A percentile compares a stretch with the other conserved stretches of the same genome.
Evolutionary conservation across 2,888 invertebrate genomes (phyloP).

Genomic region (Zele albiditarsus): DNA sequence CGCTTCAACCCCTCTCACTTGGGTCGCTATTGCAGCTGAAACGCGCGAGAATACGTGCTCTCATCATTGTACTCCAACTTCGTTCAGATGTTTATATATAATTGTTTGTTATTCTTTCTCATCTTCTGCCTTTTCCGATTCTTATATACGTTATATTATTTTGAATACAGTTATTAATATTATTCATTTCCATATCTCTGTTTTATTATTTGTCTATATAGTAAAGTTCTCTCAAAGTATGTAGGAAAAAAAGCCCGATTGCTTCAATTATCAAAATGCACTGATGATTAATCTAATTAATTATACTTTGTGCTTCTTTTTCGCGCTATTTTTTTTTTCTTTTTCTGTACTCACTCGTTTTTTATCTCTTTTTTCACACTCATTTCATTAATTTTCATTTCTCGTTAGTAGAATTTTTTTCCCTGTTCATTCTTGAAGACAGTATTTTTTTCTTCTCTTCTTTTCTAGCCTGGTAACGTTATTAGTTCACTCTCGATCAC

Average conservation of each 20-base stretch:
- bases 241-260: not conserved
- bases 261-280: not conserved
- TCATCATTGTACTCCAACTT: conserved; percentile 22
- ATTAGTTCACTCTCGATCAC: conserved; percentile 20
- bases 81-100: not conserved
- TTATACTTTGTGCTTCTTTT: not conserved
- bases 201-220: too few species aligned
- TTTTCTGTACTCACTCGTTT: conserved; percentile 3
- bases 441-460: not conserved
- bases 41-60: conserved; percentile 30
- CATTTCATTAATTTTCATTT: conserved; percentile 9
- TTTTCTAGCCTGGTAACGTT: not conserved
- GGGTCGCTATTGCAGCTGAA: not conserved
- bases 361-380: not conserved
- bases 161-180: not conserved
- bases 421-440: not conserved
- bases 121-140: not conserved
- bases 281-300: not conserved
- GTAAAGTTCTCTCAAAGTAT: too few species aligned
- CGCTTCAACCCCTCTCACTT: conserved; percentile 20
- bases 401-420: not conserved
- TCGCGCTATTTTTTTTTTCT: not conserved
- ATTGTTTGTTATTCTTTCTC: conserved; percentile 2
- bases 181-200: too few species aligned
- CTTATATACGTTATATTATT: not conserved